Evolutionary conservation across 2,888 invertebrate genomes (phyloP).

Genomic region (Drosophila buzzatii): DNA sequence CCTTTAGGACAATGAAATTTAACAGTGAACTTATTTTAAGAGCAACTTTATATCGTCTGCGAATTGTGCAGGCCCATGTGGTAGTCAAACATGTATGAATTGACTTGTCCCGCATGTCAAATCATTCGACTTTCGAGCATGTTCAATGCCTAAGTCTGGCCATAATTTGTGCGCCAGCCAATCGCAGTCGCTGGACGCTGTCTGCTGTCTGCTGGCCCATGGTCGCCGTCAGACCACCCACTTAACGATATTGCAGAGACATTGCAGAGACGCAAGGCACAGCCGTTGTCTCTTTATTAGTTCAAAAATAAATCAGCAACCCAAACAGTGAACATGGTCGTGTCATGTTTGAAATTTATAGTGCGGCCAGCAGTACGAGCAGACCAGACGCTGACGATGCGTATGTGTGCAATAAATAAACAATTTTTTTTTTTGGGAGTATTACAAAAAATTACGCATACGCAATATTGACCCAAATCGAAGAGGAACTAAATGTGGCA

Average conservation of each 20-base stretch:
- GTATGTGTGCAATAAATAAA: constrained; percentile 37
- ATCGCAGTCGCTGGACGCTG: neutral
- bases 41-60: neutral
- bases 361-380: constrained; percentile 25
- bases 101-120: constrained; percentile 33
- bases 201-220: too few species aligned
- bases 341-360: constrained; percentile 66
- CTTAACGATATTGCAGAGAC: constrained; percentile 52
- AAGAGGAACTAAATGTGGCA: neutral
- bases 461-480: constrained; percentile 10
- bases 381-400: constrained; percentile 13
- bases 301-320: constrained; percentile 61
- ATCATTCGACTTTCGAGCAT: constrained; percentile 35
- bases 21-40: neutral
- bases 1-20: neutral
- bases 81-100: constrained; percentile 22
- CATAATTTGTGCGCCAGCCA: constrained; percentile 27
- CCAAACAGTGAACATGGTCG: constrained; percentile 34
- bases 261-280: constrained; percentile 13
- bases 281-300: constrained; percentile 49
- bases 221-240: constrained; percentile 10
- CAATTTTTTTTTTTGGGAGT: constrained; percentile 9
- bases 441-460: constrained; percentile 29
- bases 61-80: neutral
- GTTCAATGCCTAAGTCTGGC: constrained; percentile 18